Percentiles rank a stretch among this genome's conserved stretches.
These are phyloP conservation scores for Bombus pyrosoma DNA, from an alignment of 1,140 invertebrate species.

Conservation along the genomic window DNA sequence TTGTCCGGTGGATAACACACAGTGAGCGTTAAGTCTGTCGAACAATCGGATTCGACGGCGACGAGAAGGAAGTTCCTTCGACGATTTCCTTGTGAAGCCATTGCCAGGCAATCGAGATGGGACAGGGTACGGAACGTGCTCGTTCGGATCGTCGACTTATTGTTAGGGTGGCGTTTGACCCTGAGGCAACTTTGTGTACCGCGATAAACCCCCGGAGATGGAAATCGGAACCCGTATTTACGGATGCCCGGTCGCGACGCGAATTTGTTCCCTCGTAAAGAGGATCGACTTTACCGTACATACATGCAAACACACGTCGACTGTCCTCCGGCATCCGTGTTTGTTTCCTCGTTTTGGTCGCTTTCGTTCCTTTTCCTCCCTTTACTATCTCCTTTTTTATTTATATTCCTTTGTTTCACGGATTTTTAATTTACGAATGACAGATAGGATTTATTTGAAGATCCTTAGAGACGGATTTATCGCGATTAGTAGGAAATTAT, in stretches of 20 bases:
- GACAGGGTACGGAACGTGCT: not conserved
- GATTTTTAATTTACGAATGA: not conserved
- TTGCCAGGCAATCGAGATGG: constrained; percentile 50
- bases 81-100: constrained; percentile 47
- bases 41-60: constrained; percentile 18
- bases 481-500: no score
- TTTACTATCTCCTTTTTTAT: no score
- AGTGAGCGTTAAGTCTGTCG: not conserved
- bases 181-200: constrained; percentile 16
- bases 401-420: not conserved
- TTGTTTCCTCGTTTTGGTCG: not conserved
- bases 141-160: constrained; percentile 31
- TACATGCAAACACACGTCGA: no score
- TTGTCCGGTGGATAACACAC: not conserved
- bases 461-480: no score
- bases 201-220: constrained; percentile 47
- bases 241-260: not conserved
- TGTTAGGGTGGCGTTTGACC: constrained; percentile 48
- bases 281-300: not conserved
- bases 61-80: not conserved
- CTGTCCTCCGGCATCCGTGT: not conserved
- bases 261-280: constrained; percentile 37
- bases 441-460: no score
- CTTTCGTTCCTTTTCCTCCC: not conserved
- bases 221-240: constrained; percentile 51